A percentile compares a stretch with the other conserved stretches of the same genome.
Conservation (phyloP, 1,140 invertebrate genomes). For the Hypothenemus hampei region DNA sequence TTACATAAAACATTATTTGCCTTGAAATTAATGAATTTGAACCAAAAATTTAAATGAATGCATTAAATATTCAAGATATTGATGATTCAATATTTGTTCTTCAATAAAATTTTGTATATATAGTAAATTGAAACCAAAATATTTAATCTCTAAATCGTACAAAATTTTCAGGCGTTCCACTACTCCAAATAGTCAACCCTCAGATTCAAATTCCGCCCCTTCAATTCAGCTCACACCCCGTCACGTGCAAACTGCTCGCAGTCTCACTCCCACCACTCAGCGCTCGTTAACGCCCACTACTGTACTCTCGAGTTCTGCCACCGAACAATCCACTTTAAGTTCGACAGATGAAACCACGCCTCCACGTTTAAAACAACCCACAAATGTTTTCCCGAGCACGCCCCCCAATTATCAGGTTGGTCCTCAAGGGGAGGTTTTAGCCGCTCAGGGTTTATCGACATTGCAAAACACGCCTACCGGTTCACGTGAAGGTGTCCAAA, state of each 20-base stretch:
- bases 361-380: conserved; percentile 7
- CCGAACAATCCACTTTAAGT: conserved; percentile 18
- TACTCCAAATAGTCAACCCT: conserved; percentile 8
- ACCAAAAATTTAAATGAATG: too few relatives aligned
- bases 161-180: conserved; percentile 23
- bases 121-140: too few relatives aligned
- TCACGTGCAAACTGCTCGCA: conserved; percentile 13
- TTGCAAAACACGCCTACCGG: conserved; percentile 14
- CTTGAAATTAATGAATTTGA: too few relatives aligned
- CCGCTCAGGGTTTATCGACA: too few relatives aligned
- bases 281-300: conserved; percentile 18
- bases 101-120: too few relatives aligned
- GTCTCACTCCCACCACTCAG: conserved; percentile 16
- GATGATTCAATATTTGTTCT: too few relatives aligned
- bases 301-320: conserved; percentile 16
- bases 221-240: conserved; percentile 15
- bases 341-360: conserved; percentile 4
- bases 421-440: conserved; percentile 5
- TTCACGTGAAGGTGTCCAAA: conserved; percentile 27
- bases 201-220: neutral
- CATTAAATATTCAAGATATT: too few relatives aligned
- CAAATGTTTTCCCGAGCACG: neutral
- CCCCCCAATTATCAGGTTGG: conserved; percentile 17
- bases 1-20: too few relatives aligned
- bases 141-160: too few relatives aligned